phyloP scores from a whole-genome alignment of 2,888 invertebrate species.

The Aporophyla lueneburgensis region DNA sequence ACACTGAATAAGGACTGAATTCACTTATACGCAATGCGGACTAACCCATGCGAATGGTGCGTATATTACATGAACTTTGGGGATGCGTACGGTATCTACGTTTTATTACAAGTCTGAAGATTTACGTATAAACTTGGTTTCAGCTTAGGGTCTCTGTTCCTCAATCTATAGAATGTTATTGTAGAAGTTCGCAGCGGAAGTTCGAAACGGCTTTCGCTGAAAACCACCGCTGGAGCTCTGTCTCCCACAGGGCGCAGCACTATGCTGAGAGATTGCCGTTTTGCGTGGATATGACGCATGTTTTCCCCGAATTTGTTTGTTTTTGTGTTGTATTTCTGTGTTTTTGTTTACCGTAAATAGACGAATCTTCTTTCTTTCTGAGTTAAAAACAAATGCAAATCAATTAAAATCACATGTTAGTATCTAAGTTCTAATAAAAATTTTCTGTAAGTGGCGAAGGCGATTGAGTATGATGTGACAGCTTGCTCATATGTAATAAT shows the following conservation, averaged over 20 bases:
- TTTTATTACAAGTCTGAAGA: conserved; percentile 19
- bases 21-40: conserved; percentile 58
- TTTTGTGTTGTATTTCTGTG: too few species aligned
- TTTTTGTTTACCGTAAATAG: too few species aligned
- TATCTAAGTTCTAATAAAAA: neutral
- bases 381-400: conserved; percentile 5
- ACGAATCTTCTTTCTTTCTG: too few species aligned
- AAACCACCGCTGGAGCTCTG: too few species aligned
- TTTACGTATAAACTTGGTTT: conserved; percentile 3
- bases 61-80: conserved; percentile 19
- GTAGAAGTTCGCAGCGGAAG: neutral
- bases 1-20: neutral
- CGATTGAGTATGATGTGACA: neutral
- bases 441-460: neutral
- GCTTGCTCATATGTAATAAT: neutral
- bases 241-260: too few species aligned
- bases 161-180: neutral
- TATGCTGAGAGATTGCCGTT: too few species aligned
- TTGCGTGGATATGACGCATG: too few species aligned
- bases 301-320: too few species aligned
- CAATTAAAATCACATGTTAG: neutral
- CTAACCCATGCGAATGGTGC: conserved; percentile 2
- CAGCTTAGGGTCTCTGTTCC: neutral
- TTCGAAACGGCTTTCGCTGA: too few species aligned
- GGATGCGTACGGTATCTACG: conserved; percentile 14